phyloP scores from a whole-genome alignment of 2,888 invertebrate genomes.

The Mythimna ferrago region DNA sequence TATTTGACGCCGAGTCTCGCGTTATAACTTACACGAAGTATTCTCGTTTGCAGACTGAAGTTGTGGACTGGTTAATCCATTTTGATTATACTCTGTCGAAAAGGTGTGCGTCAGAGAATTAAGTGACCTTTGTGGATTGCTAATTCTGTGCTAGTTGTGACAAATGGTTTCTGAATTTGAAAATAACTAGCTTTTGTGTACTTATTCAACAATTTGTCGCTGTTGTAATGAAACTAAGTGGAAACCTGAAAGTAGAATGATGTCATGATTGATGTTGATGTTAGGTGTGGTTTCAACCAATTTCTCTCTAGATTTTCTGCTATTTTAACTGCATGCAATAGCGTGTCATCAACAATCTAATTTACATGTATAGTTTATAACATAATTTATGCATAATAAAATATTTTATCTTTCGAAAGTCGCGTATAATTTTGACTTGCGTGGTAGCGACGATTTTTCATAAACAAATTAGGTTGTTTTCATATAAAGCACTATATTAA shows the following conservation, averaged over 20 bases:
- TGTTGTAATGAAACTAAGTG: slow-evolving; percentile 25
- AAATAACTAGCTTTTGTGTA: slow-evolving; percentile 48
- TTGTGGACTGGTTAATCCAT: slow-evolving; percentile 25
- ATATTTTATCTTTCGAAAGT: slow-evolving; percentile 6
- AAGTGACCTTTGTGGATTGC: slow-evolving; percentile 48
- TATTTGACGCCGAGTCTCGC: background rate
- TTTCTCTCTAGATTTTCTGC: background rate
- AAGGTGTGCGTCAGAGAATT: slow-evolving; percentile 30
- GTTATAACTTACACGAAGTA: background rate
- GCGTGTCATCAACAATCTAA: background rate
- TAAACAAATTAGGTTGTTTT: slow-evolving; percentile 51
- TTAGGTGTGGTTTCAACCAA: slow-evolving; percentile 1
- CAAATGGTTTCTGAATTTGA: slow-evolving; percentile 53
- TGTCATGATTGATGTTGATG: slow-evolving; percentile 37
- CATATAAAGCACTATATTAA: slow-evolving; percentile 47
- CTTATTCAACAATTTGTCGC: slow-evolving; percentile 38
- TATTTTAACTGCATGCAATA: background rate
- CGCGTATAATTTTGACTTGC: slow-evolving; percentile 33
- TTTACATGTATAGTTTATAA: background rate
- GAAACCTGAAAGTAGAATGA: slow-evolving; percentile 12
- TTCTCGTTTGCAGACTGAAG: background rate
- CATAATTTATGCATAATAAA: background rate
- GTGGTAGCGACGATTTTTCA: slow-evolving; percentile 49
- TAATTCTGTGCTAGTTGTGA: slow-evolving; percentile 47
- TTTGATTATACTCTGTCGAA: slow-evolving; percentile 29